Evolutionary conservation across 2,797 vertebrate species (phyloP), one percentile per base, ranked within the genome.

Genomic region (Anableps anableps): DNA sequence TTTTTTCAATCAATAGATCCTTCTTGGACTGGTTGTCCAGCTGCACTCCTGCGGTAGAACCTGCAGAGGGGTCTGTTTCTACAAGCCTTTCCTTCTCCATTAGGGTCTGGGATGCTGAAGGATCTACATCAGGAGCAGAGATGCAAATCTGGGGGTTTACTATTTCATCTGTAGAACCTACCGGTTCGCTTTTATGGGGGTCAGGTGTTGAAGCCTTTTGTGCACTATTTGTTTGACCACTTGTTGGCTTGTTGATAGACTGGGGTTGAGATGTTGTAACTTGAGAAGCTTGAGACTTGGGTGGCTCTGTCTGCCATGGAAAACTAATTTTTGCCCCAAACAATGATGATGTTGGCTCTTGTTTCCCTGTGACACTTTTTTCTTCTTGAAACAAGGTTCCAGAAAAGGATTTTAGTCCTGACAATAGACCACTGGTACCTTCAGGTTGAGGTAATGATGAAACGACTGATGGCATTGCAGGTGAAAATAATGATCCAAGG

Each of bases 381-480:
- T 96, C 95, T 23, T 98, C 96, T 83, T 98, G 97, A 96, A 98
- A 98, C 0, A 99, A 85, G 70, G 94, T 88, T 2, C 94, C 93
- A 86, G 98, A 99, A 60, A 99, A 89, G 19, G 95, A 97, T 94
- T 97, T 98, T 76, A 98, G 95, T 82, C 96, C 95, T 72, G 96
- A 97, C 79, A 97, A 93, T 0, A 99, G 92, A 45, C 96, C 90
- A 82, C 95, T 89, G 21, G 88, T 83, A 74, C 85, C 87, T 82
- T 95, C 94, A 51, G 93, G 83, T 80, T 93, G 95, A 91, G 90
- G 92, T 82, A 77, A 91, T 87, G 93, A 89, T 81, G 86, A 92
- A 85, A 81, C 93, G 83, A 80, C 87, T 64, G 91, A 92, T 66
- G 94, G 84, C 62, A 93, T 36, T 29, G 91, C 83, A 66, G 95